These are phyloP conservation scores for Hoplostethus mediterraneus DNA, from an alignment of 2,797 vertebrate species.

Conservation along the genomic window DNA sequence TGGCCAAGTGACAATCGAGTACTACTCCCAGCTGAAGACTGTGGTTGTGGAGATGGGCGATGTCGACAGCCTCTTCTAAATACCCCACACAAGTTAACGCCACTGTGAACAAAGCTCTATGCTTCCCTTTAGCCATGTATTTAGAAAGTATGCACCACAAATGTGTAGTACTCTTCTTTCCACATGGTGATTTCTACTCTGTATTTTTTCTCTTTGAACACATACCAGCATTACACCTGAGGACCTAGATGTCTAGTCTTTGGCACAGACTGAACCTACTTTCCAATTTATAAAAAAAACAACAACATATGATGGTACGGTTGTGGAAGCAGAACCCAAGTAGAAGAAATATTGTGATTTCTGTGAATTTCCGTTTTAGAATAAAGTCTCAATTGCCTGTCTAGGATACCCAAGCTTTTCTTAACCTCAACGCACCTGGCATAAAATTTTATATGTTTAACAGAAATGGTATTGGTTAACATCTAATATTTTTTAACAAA, in stretches of 20 bases:
- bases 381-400: not conserved
- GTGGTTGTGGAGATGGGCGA: conserved; percentile 96
- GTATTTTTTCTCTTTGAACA: too few species aligned
- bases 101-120: not conserved
- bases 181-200: not conserved
- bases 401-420: too few species aligned
- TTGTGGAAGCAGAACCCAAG: conserved; percentile 4
- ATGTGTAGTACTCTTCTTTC: not conserved
- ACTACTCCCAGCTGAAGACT: conserved; percentile 96
- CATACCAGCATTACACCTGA: too few species aligned
- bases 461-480: too few species aligned
- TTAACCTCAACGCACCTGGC: not conserved
- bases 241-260: not conserved
- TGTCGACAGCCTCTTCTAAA: conserved; percentile 89
- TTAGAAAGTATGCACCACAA: not conserved
- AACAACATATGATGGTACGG: not conserved
- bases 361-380: not conserved
- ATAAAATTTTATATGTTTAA: not conserved
- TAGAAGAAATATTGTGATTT: not conserved
- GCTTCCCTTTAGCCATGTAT: not conserved
- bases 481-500: conserved; percentile 3
- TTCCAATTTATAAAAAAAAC: not conserved
- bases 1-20: conserved; percentile 91
- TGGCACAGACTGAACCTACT: not conserved
- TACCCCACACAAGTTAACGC: not conserved